Evolutionary conservation across 1,140 invertebrate genomes (phyloP).

Genomic region (Helicoverpa zea): DNA sequence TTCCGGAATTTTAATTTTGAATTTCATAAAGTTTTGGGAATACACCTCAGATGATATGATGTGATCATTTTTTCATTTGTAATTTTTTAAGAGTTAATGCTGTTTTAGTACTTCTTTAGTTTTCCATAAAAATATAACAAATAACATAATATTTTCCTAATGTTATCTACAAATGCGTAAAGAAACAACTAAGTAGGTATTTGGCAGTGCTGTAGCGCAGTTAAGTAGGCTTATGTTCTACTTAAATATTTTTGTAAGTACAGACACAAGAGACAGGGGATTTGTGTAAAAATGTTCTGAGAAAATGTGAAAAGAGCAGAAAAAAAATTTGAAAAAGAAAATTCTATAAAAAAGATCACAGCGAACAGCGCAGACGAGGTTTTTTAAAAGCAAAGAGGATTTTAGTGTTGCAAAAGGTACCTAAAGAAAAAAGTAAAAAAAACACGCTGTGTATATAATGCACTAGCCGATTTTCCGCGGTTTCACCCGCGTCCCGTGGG

Average conservation of each 20-base stretch:
- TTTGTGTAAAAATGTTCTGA: neutral
- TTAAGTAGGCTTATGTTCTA: constrained; percentile 21
- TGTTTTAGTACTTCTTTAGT: too few species aligned
- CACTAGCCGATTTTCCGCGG: too few species aligned
- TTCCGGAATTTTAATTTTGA: too few species aligned
- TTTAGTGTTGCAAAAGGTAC: neutral
- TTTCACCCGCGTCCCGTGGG: too few species aligned
- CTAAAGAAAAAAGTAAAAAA: neutral
- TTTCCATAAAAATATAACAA: too few species aligned
- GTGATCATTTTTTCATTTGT: too few species aligned
- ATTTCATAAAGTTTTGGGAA: too few species aligned
- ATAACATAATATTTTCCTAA: neutral
- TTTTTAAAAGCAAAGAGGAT: neutral
- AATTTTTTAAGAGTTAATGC: too few species aligned
- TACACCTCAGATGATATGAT: too few species aligned
- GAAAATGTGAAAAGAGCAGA: neutral
- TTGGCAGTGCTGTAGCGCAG: constrained; percentile 3
- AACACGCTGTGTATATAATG: too few species aligned
- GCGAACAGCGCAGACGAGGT: neutral
- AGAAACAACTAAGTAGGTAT: neutral
- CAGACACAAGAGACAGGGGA: constrained; percentile 6
- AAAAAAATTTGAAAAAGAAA: neutral
- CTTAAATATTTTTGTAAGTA: constrained; percentile 6
- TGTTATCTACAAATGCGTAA: neutral
- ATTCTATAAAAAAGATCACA: neutral